Conservation (phyloP, 2,113 vertebrate genomes). For the Plestiodon gilberti region DNA sequence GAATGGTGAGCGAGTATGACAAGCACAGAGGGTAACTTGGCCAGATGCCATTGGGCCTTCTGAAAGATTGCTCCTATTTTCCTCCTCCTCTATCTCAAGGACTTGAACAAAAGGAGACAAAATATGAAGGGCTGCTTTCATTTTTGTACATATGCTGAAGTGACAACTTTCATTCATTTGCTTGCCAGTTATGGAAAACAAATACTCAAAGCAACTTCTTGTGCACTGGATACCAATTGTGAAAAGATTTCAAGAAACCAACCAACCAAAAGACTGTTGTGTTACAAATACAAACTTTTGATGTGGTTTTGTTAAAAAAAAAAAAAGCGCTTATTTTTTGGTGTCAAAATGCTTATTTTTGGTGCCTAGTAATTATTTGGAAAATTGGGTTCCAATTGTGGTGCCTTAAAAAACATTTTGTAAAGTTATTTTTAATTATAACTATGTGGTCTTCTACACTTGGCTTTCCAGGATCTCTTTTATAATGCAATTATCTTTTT, state of each 20-base stretch:
- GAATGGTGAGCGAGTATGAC: slow-evolving; percentile 83
- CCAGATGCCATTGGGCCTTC: accelerated
- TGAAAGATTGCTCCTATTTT: accelerated
- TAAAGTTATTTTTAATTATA: background rate
- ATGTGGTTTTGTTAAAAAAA: background rate
- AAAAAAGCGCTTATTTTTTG: no score
- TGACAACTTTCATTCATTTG: background rate
- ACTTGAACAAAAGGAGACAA: background rate
- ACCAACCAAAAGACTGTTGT: no score
- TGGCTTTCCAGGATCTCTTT: no score
- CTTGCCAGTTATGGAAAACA: background rate
- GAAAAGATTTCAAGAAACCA: background rate
- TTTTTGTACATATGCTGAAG: background rate
- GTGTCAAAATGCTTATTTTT: background rate
- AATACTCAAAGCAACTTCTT: background rate
- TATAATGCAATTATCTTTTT: background rate
- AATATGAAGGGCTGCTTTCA: background rate
- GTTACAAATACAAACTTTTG: background rate
- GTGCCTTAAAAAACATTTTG: background rate
- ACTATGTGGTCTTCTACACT: background rate
- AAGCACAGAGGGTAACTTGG: slow-evolving; percentile 68
- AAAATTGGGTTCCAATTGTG: no score
- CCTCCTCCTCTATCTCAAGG: background rate
- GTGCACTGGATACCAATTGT: background rate
- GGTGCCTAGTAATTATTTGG: background rate